Percentiles rank a stretch among this genome's conserved stretches.
phyloP scores from a whole-genome alignment of 2,888 invertebrate species.

The Marasmarcha lunaedactyla region DNA sequence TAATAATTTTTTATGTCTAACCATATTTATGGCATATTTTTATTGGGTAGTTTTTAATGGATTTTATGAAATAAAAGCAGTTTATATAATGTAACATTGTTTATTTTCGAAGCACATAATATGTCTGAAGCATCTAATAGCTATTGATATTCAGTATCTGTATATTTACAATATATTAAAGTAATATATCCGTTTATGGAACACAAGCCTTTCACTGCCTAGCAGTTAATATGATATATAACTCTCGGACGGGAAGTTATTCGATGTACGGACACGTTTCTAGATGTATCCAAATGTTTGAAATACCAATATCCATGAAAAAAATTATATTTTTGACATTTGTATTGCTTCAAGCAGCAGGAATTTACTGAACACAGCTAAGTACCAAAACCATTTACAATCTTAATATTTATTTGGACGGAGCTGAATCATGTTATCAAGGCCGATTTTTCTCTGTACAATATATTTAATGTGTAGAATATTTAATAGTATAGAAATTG shows the following conservation, averaged over 20 bases:
- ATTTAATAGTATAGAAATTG: no score
- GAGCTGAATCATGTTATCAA: neutral
- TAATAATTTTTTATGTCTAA: no score
- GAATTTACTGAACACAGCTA: no score
- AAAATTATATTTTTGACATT: no score
- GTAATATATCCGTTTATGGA: neutral
- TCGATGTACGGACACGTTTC: neutral
- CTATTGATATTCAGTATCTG: neutral
- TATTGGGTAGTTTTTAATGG: neutral
- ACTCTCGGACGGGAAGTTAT: neutral
- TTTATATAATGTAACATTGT: neutral
- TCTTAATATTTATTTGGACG: neutral
- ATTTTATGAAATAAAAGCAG: neutral
- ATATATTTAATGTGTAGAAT: no score
- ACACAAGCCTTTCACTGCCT: neutral
- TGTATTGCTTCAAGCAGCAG: no score
- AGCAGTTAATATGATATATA: neutral
- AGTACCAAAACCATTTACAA: neutral
- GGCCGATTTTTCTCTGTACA: no score
- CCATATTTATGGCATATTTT: no score
- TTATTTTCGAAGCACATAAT: neutral
- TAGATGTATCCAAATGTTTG: no score
- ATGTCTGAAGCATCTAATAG: conserved; percentile 1
- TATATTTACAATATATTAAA: neutral
- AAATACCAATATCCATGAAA: no score